phyloP scores from a whole-genome alignment of 2,888 invertebrate species.

The Enoplolaimus lenunculus region DNA sequence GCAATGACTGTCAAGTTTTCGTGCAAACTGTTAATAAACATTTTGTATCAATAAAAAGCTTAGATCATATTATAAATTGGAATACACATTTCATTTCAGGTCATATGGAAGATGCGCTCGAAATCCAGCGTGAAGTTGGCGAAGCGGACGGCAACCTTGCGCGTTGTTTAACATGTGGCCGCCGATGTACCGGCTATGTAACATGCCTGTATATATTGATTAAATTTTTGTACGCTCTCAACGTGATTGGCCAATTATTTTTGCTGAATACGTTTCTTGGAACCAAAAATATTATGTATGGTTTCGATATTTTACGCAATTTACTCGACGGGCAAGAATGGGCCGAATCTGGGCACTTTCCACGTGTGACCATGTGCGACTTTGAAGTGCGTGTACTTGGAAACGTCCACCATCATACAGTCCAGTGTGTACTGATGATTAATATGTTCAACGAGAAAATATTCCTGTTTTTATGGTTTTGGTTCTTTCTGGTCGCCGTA shows the following conservation, averaged over 20 bases:
- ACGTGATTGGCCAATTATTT: constrained; percentile 41
- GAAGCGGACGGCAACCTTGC: constrained; percentile 34
- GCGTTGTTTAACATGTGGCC: constrained; percentile 34
- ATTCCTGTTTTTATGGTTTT: constrained; percentile 38
- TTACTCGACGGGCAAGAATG: constrained; percentile 39
- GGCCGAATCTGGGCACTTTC: constrained; percentile 41
- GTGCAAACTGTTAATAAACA: too few relatives aligned
- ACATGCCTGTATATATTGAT: constrained; percentile 41
- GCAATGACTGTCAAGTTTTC: too few relatives aligned
- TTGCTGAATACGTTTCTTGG: constrained; percentile 41
- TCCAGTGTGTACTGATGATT: constrained; percentile 40
- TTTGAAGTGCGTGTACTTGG: constrained; percentile 44
- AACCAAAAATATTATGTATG: constrained; percentile 41
- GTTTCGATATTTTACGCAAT: constrained; percentile 40
- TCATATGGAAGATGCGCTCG: constrained; percentile 41
- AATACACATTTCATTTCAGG: constrained; percentile 27
- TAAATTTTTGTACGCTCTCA: constrained; percentile 40
- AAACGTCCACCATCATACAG: constrained; percentile 41
- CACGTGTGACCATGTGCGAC: constrained; percentile 42
- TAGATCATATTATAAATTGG: too few relatives aligned
- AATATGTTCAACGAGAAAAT: constrained; percentile 36
- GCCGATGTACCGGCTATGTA: constrained; percentile 41
- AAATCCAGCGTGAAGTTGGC: constrained; percentile 39
- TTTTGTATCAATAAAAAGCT: too few relatives aligned
- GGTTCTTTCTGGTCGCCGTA: constrained; percentile 39